Percentiles rank a stretch among this genome's conserved stretches.
Evolutionary conservation across 2,888 invertebrate species (phyloP).

Genomic region (Limenitis camilla): DNA sequence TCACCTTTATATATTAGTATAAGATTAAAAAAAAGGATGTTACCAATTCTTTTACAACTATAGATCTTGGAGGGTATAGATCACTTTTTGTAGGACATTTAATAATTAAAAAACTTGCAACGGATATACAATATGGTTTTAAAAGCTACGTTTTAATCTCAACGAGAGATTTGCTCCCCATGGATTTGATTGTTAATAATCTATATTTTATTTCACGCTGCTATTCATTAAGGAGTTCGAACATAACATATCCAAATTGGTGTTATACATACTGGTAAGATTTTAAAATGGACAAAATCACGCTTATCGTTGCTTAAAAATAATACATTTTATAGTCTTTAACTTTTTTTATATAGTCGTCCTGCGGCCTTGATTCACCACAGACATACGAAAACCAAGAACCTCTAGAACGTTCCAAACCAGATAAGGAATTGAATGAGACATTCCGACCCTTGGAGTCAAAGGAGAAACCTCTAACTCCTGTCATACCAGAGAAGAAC

Average conservation of each 20-base stretch:
- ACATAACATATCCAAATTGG: conserved; percentile 39
- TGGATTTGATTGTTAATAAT: background rate
- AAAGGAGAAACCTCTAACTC: conserved; percentile 50
- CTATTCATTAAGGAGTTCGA: conserved; percentile 40
- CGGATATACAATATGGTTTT: too few species aligned
- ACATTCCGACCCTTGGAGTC: conserved; percentile 48
- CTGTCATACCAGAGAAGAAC: conserved; percentile 45
- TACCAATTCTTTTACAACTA: too few species aligned
- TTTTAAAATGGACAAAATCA: background rate
- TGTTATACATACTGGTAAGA: conserved; percentile 50
- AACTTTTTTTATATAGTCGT: conserved; percentile 42
- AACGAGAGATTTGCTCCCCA: too few species aligned
- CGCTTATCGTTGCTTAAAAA: background rate
- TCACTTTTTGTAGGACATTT: too few species aligned
- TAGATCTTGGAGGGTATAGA: too few species aligned
- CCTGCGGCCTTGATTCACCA: conserved; percentile 56
- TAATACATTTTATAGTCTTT: background rate
- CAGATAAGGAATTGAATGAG: conserved; percentile 57
- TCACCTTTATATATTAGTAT: too few species aligned
- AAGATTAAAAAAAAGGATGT: too few species aligned
- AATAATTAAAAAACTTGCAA: too few species aligned
- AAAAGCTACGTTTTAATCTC: too few species aligned
- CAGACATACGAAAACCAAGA: conserved; percentile 62
- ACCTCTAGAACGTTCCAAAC: conserved; percentile 46
- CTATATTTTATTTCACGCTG: conserved; percentile 37